Base-by-base conservation (phyloP, 2,797 vertebrate species). In the Rhinoraja longicauda region DNA sequence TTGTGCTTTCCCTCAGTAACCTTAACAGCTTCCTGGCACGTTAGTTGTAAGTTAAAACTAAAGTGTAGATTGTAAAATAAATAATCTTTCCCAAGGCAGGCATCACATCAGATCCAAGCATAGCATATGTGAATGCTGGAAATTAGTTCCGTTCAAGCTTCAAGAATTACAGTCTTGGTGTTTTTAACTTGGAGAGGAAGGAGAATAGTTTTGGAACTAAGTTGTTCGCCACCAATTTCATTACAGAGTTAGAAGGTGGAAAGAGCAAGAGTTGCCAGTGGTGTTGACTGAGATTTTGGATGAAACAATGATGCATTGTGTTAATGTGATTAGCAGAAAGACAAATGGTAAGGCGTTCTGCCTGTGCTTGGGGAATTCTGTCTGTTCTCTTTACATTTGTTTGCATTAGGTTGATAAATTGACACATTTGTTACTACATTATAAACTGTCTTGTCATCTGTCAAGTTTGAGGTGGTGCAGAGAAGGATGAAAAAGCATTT, bases 351-450 rank as follows among this genome's bases (percentile, higher is more conserved):
- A 78, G 94, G 94, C 1, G 78, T 93, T 92, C 93, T 95, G 93
- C 53, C 93, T 62, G 29, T 94, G 95, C 95, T 96, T 96, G 96
- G 94, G 93, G 93, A 94, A 93, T 94, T 93, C 94, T 94, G 94
- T 91, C 94, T 82, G 90, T 3, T 53, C 94, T 93, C 94, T 94
- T 95, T 95, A 94, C 96, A 95, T 97, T 96, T 96, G 96, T 97
- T 97, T 95, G 96, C 96, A 95, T 96, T 95, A 95, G 95, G 94
- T 96, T 96, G 96, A 96, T 97, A 97, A 96, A 97, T 96, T 95
- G 96, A 96, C 95, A 94, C 95, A 94, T 97, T 97, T 98, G 97
- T 97, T 96, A 95, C 95, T 95, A 88, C 95, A 93, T 95, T 95
- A 94, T 94, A 95, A 95, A 95, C 93, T 12, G 94, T 94, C 95